These are phyloP conservation scores for Sinonovacula constricta DNA, from an alignment of 1,140 invertebrate genomes.

Conservation along the genomic window DNA sequence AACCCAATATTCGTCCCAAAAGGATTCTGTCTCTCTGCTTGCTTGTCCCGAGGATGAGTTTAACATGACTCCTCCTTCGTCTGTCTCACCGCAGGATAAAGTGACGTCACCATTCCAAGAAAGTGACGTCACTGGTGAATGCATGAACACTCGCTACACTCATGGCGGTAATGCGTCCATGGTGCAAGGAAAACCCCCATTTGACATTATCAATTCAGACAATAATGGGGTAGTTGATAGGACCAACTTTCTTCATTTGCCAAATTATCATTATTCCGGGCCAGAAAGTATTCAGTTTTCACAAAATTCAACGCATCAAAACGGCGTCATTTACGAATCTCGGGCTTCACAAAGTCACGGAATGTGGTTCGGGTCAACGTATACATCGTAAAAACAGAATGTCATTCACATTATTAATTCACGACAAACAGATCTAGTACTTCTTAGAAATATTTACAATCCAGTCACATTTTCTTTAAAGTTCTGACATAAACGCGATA, in stretches of 20 bases:
- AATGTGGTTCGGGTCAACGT: constrained; percentile 17
- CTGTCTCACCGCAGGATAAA: constrained; percentile 94
- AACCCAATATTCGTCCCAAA: constrained; percentile 38
- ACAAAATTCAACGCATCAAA: background rate
- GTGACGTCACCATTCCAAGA: constrained; percentile 78
- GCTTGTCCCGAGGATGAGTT: constrained; percentile 56
- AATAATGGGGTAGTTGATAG: background rate
- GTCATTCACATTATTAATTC: too few species aligned
- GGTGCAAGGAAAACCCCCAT: too few species aligned
- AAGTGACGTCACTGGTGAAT: background rate
- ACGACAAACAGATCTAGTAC: too few species aligned
- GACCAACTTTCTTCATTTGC: constrained; percentile 9
- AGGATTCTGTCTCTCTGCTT: constrained; percentile 29
- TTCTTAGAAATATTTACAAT: too few species aligned
- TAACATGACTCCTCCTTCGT: constrained; percentile 94
- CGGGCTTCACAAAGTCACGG: background rate
- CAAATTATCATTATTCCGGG: constrained; percentile 21
- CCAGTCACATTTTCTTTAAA: too few species aligned
- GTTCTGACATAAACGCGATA: background rate
- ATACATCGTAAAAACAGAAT: constrained; percentile 13
- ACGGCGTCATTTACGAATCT: constrained; percentile 23
- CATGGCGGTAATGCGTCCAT: too few species aligned
- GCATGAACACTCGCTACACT: constrained; percentile 19
- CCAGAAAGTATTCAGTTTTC: constrained; percentile 1
- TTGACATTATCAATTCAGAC: too few species aligned